phyloP scores from a whole-genome alignment of 2,113 vertebrate genomes.

The Catharus minimus region DNA sequence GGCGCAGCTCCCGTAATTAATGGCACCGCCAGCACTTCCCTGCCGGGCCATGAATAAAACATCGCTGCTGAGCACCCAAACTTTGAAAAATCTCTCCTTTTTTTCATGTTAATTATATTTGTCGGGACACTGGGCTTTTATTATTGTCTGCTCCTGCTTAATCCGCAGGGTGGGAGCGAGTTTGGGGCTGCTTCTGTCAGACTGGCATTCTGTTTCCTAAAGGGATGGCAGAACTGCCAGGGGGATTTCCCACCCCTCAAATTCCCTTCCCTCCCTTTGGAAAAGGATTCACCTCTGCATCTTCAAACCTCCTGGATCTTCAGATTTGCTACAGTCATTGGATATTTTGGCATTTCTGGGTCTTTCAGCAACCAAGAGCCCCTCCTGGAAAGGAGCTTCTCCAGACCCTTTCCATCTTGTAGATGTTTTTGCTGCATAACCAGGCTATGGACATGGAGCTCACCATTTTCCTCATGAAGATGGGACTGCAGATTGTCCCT shows the following conservation, averaged over 20 bases:
- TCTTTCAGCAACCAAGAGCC: background rate
- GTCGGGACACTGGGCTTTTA: constrained; percentile 11
- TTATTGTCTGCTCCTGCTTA: constrained; percentile 6
- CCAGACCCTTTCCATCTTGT: background rate
- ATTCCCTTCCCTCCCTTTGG: background rate
- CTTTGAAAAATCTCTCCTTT: constrained; percentile 43
- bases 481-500: background rate
- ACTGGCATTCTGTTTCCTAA: background rate
- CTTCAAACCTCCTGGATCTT: background rate
- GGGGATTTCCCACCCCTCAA: background rate
- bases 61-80: constrained; percentile 16
- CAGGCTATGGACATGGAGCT: background rate
- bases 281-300: background rate
- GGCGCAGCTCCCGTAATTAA: constrained; percentile 51
- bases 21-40: constrained; percentile 28
- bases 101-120: constrained; percentile 39
- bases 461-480: background rate
- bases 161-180: background rate
- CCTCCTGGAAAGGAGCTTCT: background rate
- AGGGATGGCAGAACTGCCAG: background rate
- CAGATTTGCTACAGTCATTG: background rate
- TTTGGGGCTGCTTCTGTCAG: background rate
- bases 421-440: background rate
- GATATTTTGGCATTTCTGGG: background rate
- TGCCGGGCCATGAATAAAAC: constrained; percentile 65